phyloP scores from a whole-genome alignment of 2,797 vertebrate species.

The Labroides dimidiatus region DNA sequence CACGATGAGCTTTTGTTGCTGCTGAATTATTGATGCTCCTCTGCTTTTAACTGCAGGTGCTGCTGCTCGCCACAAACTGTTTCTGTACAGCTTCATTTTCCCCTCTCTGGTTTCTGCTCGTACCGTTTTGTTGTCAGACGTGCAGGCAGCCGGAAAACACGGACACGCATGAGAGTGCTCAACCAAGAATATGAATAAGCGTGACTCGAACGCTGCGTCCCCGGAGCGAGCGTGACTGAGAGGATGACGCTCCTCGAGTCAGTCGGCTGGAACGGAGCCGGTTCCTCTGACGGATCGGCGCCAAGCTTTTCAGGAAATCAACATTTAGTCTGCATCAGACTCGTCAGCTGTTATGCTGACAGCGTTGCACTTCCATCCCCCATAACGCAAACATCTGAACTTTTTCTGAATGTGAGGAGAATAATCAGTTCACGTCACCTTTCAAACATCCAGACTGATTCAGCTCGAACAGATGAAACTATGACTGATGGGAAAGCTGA shows the following conservation, averaged over 20 bases:
- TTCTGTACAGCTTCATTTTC: constrained; percentile 23
- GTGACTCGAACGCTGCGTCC: constrained; percentile 1
- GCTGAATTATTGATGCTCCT: constrained; percentile 56
- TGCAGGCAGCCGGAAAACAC: not conserved
- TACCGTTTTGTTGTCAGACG: not conserved
- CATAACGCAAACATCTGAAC: too few relatives aligned
- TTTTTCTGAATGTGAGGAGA: too few relatives aligned
- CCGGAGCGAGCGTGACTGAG: constrained; percentile 14
- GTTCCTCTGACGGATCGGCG: constrained; percentile 15
- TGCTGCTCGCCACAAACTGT: not conserved
- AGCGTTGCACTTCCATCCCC: too few relatives aligned
- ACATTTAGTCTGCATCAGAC: too few relatives aligned
- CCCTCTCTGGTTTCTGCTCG: not conserved
- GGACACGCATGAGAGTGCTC: not conserved
- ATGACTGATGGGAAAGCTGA: too few relatives aligned
- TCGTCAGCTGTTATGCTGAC: too few relatives aligned
- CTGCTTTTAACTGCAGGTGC: constrained; percentile 26
- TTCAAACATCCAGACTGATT: too few relatives aligned
- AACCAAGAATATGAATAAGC: not conserved
- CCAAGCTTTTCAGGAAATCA: too few relatives aligned
- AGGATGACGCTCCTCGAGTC: constrained; percentile 39
- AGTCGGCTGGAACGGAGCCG: constrained; percentile 44
- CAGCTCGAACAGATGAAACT: too few relatives aligned
- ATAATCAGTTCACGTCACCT: too few relatives aligned
- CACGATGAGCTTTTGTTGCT: constrained; percentile 15